Base-by-base conservation (phyloP, 2,888 invertebrate genomes). In the Andrena chrysosceles region DNA sequence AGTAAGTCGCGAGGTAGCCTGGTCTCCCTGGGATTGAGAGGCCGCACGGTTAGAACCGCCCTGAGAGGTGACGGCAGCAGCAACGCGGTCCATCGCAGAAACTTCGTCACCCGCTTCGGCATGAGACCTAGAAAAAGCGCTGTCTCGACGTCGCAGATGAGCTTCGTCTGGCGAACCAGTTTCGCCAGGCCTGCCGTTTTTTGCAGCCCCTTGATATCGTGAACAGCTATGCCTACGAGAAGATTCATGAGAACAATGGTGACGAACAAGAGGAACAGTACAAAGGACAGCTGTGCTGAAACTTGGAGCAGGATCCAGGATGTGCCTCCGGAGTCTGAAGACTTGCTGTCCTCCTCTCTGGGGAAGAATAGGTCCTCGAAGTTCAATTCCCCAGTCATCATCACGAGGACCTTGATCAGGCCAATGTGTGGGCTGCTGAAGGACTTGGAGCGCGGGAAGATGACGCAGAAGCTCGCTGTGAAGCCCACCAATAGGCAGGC, bases 371-470 rank as follows among this genome's bases (percentile, higher is more conserved):
- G 93, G 74, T 97, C 95, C 91, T 97, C 97, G 82, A 98, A 95
- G 92, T 97, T 97, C 88, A 97, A 94, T 93, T 98, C 98, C 0
- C 98, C 98, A 7, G 97, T 97, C 97, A 98, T 98, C 97, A 98
- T 98, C 0, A 97, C 97, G 79, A 98, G 93, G 4, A 98, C 97
- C 1, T 97, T 97, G 79, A 98, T 97, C 83, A 98, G 96, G 8
- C 97, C 97, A 94, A 97, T 97, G 87, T 97, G 97, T 0, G 97
- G 97, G 94, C 97, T 97, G 13, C 97, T 96, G 91, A 98, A 97
- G 0, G 97, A 96, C 16, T 97, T 96, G 0, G 97, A 97, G 84
- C 96, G 96, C 0, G 97, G 97, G 93, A 98, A 98, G 91, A 98
- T 97, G 0, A 98, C 97, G 93, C 97, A 97, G 91, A 98, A 98